Conservation (phyloP, 2,113 vertebrate genomes). For the Otis tarda region DNA sequence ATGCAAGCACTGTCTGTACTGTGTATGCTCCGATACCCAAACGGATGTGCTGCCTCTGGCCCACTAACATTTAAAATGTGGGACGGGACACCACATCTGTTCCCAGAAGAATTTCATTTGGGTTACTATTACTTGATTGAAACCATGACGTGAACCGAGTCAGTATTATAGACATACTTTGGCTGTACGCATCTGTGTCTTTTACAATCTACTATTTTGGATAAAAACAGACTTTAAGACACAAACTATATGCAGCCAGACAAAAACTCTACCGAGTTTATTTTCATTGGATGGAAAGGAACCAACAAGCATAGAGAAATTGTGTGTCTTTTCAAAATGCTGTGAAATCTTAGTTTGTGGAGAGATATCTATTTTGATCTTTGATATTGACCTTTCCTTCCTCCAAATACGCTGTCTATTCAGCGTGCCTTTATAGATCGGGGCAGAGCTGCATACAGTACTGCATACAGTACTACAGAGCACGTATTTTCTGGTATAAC, state of each 20-base stretch:
- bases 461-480: not conserved
- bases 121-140: accelerated
- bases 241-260: not conserved
- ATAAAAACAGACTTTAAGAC: not conserved
- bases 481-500: not conserved
- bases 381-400: not conserved
- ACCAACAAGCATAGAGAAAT: accelerated
- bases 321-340: not conserved
- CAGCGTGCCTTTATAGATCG: not conserved
- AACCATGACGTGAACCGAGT: accelerated
- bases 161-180: not conserved
- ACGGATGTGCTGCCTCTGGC: not conserved
- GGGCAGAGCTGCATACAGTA: not conserved
- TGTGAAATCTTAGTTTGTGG: not conserved
- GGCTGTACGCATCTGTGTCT: not conserved
- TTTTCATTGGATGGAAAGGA: not conserved
- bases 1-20: not conserved
- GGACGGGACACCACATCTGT: not conserved
- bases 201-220: not conserved
- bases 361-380: not conserved
- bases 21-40: not conserved
- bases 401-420: not conserved
- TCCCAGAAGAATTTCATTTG: not conserved
- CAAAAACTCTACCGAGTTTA: not conserved
- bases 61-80: not conserved